A percentile compares a stretch with the other conserved stretches of the same genome.
These are phyloP conservation scores for Spisula solida DNA, from an alignment of 2,888 invertebrate genomes.

Conservation along the genomic window DNA sequence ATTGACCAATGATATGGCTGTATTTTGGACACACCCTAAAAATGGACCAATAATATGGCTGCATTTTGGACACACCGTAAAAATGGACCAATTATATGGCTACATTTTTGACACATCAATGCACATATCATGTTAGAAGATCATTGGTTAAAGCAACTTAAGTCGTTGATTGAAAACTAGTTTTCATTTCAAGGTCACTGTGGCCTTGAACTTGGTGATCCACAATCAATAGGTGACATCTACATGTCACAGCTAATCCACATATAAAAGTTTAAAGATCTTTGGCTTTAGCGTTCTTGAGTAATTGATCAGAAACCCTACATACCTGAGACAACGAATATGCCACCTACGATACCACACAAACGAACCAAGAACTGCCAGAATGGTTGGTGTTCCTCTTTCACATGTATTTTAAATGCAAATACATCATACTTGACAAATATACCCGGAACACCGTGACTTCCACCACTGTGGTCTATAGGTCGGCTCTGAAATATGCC, in stretches of 20 bases:
- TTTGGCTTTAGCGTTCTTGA: no score
- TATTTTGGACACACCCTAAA: conserved; percentile 22
- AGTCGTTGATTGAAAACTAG: no score
- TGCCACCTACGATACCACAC: conserved; percentile 96
- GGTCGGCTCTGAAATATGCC: conserved; percentile 90
- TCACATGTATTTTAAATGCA: conserved; percentile 92
- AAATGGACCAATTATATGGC: not conserved
- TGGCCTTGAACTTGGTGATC: no score
- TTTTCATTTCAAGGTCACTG: no score
- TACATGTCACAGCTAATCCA: no score
- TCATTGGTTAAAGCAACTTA: no score
- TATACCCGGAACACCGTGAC: conserved; percentile 97
- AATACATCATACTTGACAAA: conserved; percentile 98
- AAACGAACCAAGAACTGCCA: conserved; percentile 94
- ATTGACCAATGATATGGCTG: not conserved
- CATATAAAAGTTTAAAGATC: no score
- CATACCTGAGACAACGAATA: conserved; percentile 94
- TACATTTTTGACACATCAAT: not conserved
- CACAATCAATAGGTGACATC: no score
- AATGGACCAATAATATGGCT: no score
- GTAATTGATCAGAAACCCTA: no score
- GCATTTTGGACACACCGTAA: not conserved
- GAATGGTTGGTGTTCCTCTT: conserved; percentile 85
- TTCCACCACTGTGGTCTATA: conserved; percentile 92
- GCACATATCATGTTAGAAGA: no score